Evolutionary conservation across 2,888 invertebrate genomes (phyloP), one percentile per base, ranked within the genome.

Genomic region (Gandaritis pyraliata): DNA sequence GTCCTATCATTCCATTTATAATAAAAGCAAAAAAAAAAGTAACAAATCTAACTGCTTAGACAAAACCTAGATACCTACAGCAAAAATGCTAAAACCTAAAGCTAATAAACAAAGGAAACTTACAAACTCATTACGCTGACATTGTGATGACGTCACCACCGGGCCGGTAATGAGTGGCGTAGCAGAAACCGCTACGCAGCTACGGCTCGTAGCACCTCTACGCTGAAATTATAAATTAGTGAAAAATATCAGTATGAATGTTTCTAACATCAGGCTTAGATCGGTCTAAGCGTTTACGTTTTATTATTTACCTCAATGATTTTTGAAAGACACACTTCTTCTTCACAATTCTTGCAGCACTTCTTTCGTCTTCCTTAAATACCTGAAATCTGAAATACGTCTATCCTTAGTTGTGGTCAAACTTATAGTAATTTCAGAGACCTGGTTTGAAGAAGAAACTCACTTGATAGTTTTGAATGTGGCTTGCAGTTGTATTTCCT

Each of bases 131-230:
- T 41, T 41, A 7, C 4, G 50, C 23, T 51, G 29, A 47, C 38
- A 12, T 11, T 23, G 8, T 12, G 13, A 7, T 23, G 23, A 30
- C 7, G 29, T 47, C 7, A n/a, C 47, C 23, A 6, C 23, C 1
- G 23, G 5, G 30, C 33, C 33, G 33, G 1, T 33, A 33, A 47
- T 47, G 30, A 29, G 38, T 13, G 15, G 18, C 45, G 57, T 58
- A 56, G 39, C 49, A 33, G n/a, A 23, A 36, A 30, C 57, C 65
- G 59, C 68, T 65, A 65, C 65, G 64, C 43, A 30, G 66, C 65
- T 64, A 60, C 66, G 59, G 38, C 46, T 50, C 64, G 71, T 67
- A 69, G 69, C 58, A 23, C 45, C 10, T 30, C 62, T 58, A 52
- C 66, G 46, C 69, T 67, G 66, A 48, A 66, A 69, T 33, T 33